Evolutionary conservation across 2,888 invertebrate species (phyloP).

Genomic region (Leucophenga montana): DNA sequence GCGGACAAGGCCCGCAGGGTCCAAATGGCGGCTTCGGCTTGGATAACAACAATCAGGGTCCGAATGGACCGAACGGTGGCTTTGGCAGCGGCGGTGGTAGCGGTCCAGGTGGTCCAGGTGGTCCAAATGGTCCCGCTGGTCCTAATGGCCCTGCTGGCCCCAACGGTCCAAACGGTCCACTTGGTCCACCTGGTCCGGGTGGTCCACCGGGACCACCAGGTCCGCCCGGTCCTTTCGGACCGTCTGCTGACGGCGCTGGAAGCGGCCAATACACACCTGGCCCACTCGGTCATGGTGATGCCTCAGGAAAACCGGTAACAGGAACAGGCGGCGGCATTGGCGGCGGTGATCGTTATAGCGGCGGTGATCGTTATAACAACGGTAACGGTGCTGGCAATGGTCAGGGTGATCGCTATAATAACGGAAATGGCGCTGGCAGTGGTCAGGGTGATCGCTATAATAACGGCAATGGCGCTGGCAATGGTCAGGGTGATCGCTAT

Average conservation of each 20-base stretch:
- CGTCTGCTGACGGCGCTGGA: neutral
- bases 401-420: slow-evolving; percentile 1
- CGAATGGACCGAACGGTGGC: slow-evolving; percentile 48
- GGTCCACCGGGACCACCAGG: slow-evolving; percentile 69
- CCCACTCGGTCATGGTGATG: slow-evolving; percentile 67
- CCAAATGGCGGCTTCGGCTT: slow-evolving; percentile 38
- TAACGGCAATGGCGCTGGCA: slow-evolving; percentile 13
- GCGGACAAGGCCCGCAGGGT: slow-evolving; percentile 49
- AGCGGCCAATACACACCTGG: slow-evolving; percentile 55
- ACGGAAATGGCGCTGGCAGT: slow-evolving; percentile 29
- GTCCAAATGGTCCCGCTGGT: slow-evolving; percentile 62
- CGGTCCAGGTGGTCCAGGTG: slow-evolving; percentile 49
- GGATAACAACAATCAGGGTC: slow-evolving; percentile 41
- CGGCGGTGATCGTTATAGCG: neutral
- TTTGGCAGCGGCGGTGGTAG: slow-evolving; percentile 57
- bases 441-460: slow-evolving; percentile 21
- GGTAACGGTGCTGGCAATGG: neutral
- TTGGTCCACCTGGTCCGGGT: slow-evolving; percentile 58
- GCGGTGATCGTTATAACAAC: neutral
- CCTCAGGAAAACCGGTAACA: slow-evolving; percentile 68
- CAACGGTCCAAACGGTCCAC: slow-evolving; percentile 51
- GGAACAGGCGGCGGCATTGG: slow-evolving; percentile 56
- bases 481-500: neutral
- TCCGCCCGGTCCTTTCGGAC: slow-evolving; percentile 58
- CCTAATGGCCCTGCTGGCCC: slow-evolving; percentile 69